Evolutionary conservation across 2,113 vertebrate genomes (phyloP).

Genomic region (Xiphophorus hellerii): DNA sequence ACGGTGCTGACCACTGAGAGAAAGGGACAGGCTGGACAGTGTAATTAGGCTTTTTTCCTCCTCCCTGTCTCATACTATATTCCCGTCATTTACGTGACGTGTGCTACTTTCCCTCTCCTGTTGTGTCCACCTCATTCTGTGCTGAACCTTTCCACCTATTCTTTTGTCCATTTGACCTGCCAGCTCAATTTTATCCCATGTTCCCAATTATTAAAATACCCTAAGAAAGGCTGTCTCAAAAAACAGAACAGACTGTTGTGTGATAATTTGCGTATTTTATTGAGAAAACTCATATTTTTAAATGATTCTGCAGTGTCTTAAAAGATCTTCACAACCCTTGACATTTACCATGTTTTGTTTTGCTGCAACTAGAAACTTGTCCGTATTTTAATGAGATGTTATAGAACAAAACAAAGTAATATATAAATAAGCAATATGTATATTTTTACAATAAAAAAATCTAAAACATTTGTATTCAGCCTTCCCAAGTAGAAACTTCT

Average conservation of each 20-base stretch:
- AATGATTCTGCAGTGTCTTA: background rate
- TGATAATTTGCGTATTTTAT: conserved; percentile 32
- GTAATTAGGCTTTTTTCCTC: conserved; percentile 41
- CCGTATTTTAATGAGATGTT: background rate
- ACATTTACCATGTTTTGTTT: background rate
- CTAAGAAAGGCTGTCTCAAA: conserved; percentile 27
- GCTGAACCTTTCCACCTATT: conserved; percentile 25
- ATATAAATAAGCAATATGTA: no score
- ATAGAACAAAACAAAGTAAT: background rate
- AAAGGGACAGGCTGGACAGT: conserved; percentile 37
- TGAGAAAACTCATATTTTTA: conserved; percentile 43
- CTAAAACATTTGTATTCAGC: background rate
- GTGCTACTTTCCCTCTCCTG: conserved; percentile 10
- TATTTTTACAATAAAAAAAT: background rate
- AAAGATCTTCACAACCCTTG: background rate
- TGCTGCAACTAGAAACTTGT: background rate
- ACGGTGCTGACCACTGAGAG: conserved; percentile 34
- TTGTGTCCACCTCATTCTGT: conserved; percentile 6
- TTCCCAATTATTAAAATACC: conserved; percentile 28
- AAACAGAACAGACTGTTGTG: conserved; percentile 24
- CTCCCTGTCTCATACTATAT: conserved; percentile 30
- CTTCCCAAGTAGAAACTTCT: no score
- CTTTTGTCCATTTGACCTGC: conserved; percentile 8
- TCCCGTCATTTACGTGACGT: conserved; percentile 19
- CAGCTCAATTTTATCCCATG: conserved; percentile 6